Percentiles rank a stretch among this genome's conserved stretches.
phyloP scores from a whole-genome alignment of 2,888 invertebrate genomes.

The Ceramica pisi region DNA sequence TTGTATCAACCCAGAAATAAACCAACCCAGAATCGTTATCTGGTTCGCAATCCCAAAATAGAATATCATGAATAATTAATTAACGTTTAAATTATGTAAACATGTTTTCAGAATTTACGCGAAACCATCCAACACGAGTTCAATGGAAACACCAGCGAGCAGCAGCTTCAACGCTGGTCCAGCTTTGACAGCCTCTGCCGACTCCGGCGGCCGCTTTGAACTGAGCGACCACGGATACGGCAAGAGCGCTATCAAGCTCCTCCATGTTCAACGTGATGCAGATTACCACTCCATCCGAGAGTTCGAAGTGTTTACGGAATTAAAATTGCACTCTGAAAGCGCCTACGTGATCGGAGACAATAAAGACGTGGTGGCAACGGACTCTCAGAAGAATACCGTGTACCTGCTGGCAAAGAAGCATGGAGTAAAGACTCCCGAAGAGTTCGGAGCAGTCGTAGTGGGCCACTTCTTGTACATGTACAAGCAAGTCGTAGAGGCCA shows the following conservation, averaged over 20 bases:
- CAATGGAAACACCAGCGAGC: conserved; percentile 70
- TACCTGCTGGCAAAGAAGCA: conserved; percentile 95
- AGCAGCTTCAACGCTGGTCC: conserved; percentile 62
- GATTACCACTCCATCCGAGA: conserved; percentile 93
- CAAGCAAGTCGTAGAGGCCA: conserved; percentile 93
- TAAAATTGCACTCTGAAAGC: conserved; percentile 93
- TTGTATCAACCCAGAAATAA: conserved; percentile 50
- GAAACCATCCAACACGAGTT: conserved; percentile 87
- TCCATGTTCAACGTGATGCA: conserved; percentile 93
- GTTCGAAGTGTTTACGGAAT: conserved; percentile 93
- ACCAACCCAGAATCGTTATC: conserved; percentile 49
- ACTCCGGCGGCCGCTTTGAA: conserved; percentile 90
- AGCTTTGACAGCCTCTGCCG: conserved; percentile 82
- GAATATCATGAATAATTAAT: conserved; percentile 29
- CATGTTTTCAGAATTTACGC: conserved; percentile 85
- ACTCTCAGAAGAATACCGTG: conserved; percentile 96
- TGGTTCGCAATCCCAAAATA: conserved; percentile 45
- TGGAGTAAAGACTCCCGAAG: conserved; percentile 94
- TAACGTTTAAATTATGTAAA: conserved; percentile 34
- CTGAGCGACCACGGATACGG: conserved; percentile 93
- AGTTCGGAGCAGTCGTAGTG: conserved; percentile 94
- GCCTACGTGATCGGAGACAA: conserved; percentile 95
- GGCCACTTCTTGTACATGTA: conserved; percentile 94
- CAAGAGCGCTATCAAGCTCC: conserved; percentile 93
- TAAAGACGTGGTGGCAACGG: conserved; percentile 95